Evolutionary conservation across 2,113 vertebrate genomes (phyloP).

Genomic region (Cyrtonyx montezumae): DNA sequence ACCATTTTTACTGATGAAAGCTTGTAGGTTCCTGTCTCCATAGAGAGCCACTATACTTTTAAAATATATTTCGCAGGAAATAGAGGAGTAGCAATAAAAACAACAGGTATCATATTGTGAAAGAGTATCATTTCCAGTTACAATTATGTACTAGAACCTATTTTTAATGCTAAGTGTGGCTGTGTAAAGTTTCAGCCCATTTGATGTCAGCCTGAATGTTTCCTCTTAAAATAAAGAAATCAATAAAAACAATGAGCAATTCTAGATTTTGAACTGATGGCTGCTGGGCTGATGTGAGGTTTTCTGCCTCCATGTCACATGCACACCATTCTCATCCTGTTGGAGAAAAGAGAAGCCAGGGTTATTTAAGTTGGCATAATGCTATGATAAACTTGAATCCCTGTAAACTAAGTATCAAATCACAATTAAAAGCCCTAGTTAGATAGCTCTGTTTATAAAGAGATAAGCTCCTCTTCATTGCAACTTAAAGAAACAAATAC

Average conservation of each 20-base stretch:
- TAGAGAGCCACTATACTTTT: not conserved
- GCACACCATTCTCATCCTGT: not conserved
- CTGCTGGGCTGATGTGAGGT: not conserved
- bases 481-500: not conserved
- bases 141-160: constrained; percentile 12
- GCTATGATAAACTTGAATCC: not conserved
- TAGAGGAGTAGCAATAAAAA: not conserved
- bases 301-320: not conserved
- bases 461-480: not conserved
- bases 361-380: not conserved
- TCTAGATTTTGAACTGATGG: not conserved
- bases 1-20: constrained; percentile 28
- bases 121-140: not conserved
- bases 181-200: not conserved
- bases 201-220: not conserved
- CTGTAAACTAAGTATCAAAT: constrained; percentile 2
- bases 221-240: not conserved
- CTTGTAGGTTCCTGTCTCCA: not conserved
- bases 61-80: not conserved
- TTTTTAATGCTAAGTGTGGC: not conserved
- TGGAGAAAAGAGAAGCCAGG: not conserved
- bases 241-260: not conserved
- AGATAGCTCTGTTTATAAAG: not conserved
- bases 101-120: not conserved
- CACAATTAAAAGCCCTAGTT: not conserved